These are phyloP conservation scores for Cromileptes altivelis DNA, from an alignment of 2,113 vertebrate genomes.

Conservation along the genomic window DNA sequence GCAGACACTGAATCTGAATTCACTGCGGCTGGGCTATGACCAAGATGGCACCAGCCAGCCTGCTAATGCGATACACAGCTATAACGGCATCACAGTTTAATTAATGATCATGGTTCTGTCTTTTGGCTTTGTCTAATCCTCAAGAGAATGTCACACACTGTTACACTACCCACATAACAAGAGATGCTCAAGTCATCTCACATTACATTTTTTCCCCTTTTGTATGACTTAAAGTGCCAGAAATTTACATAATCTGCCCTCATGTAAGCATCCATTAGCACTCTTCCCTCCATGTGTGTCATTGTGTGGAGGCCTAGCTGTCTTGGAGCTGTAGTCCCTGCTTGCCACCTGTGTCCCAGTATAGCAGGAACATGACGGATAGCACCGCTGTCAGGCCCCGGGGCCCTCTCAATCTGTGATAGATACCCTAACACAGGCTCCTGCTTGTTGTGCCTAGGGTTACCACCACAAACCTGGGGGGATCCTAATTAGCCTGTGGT, in stretches of 20 bases:
- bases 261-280: slow-evolving; percentile 44
- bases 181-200: slow-evolving; percentile 50
- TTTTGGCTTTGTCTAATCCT: slow-evolving; percentile 66
- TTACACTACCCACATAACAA: slow-evolving; percentile 55
- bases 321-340: slow-evolving; percentile 19
- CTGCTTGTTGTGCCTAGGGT: slow-evolving; percentile 45
- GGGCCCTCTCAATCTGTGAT: slow-evolving; percentile 51
- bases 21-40: slow-evolving; percentile 52
- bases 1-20: slow-evolving; percentile 60
- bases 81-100: slow-evolving; percentile 54
- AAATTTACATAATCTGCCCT: slow-evolving; percentile 60
- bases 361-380: slow-evolving; percentile 60
- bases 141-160: slow-evolving; percentile 51
- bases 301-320: slow-evolving; percentile 26
- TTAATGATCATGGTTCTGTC: slow-evolving; percentile 63
- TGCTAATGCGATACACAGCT: slow-evolving; percentile 56
- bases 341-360: slow-evolving; percentile 59
- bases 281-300: slow-evolving; percentile 38
- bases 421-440: slow-evolving; percentile 65
- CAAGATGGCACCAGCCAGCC: slow-evolving; percentile 52
- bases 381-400: slow-evolving; percentile 28
- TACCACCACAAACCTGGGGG: slow-evolving; percentile 41
- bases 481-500: slow-evolving; percentile 67
- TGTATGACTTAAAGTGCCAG: slow-evolving; percentile 38
- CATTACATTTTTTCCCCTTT: slow-evolving; percentile 16